Conservation (phyloP, 2,888 invertebrate species). For the Bugula neritina region DNA sequence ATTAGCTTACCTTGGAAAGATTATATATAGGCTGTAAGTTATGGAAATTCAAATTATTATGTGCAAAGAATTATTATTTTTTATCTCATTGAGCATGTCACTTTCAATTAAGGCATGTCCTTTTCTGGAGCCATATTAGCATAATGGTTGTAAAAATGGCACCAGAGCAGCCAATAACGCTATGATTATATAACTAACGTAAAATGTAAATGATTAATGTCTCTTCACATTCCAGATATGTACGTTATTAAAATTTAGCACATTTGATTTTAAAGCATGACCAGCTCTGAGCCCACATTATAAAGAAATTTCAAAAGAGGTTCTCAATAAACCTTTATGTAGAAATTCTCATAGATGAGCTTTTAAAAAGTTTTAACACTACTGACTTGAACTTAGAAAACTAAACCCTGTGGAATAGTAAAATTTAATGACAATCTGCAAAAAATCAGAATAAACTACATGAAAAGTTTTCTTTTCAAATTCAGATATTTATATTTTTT, state of each 20-base stretch:
- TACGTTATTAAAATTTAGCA: neutral
- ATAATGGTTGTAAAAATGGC: neutral
- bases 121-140: slow-evolving; percentile 2
- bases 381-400: too few relatives aligned
- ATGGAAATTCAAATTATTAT: neutral
- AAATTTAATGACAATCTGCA: too few relatives aligned
- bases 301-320: neutral
- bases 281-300: neutral
- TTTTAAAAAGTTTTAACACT: too few relatives aligned
- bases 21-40: neutral
- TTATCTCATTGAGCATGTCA: neutral
- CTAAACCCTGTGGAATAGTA: too few relatives aligned
- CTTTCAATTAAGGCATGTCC: neutral
- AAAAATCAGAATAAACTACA: too few relatives aligned
- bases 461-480: too few relatives aligned
- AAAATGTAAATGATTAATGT: neutral
- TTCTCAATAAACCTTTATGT: too few relatives aligned
- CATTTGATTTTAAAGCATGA: too few relatives aligned
- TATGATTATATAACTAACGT: neutral
- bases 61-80: neutral
- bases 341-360: too few relatives aligned
- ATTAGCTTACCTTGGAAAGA: neutral
- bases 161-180: neutral
- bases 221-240: neutral
- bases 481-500: too few relatives aligned